A percentile compares a stretch with the other conserved stretches of the same genome.
phyloP scores from a whole-genome alignment of 1,140 invertebrate species.

The Melanaphis sacchari region DNA sequence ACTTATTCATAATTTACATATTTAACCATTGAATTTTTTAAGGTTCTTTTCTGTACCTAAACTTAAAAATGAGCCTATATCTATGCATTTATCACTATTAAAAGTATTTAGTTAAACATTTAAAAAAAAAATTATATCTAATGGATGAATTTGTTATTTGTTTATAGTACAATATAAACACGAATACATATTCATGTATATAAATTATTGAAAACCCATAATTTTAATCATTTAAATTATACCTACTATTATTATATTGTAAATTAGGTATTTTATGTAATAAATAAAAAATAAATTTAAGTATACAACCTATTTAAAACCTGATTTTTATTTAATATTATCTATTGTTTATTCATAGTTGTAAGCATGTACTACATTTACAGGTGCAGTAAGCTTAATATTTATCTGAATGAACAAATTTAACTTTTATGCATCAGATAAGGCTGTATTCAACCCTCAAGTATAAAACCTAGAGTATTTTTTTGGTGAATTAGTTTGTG shows the following conservation, averaged over 20 bases:
- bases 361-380: no score
- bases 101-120: conserved; percentile 6
- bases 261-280: neutral
- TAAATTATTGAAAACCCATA: neutral
- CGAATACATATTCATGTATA: neutral
- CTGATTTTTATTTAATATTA: neutral
- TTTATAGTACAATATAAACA: neutral
- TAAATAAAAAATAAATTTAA: neutral
- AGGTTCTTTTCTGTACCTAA: neutral
- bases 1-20: neutral
- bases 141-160: neutral
- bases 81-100: conserved; percentile 9
- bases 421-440: neutral
- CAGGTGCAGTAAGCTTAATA: neutral
- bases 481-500: neutral
- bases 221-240: neutral
- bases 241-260: neutral
- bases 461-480: neutral
- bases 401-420: neutral
- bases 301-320: neutral
- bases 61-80: neutral
- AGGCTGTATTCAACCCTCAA: neutral
- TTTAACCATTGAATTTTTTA: neutral
- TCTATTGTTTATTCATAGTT: neutral
- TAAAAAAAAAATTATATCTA: neutral